Percentiles rank a stretch among this genome's conserved stretches.
Conservation (phyloP, 2,888 invertebrate genomes). For the Drosophila meridiana region DNA sequence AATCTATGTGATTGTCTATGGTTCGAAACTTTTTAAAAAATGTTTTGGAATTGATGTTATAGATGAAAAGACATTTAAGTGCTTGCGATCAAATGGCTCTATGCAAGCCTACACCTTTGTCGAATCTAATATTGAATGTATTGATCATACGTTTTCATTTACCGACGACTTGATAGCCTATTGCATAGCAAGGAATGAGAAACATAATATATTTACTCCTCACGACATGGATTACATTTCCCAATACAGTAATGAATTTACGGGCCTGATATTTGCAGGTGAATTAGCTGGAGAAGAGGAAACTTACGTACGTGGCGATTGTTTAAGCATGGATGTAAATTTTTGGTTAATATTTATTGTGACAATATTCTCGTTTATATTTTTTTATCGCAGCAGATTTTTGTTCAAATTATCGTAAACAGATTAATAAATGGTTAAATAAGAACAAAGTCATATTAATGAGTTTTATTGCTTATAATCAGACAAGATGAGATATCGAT, state of each 20-base stretch:
- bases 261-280: background rate
- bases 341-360: slow-evolving; percentile 16
- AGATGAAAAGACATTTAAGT: background rate
- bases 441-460: too few species aligned
- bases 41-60: background rate
- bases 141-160: slow-evolving; percentile 30
- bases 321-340: background rate
- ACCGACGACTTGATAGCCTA: slow-evolving; percentile 24
- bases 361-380: slow-evolving; percentile 1
- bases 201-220: background rate
- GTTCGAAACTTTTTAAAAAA: background rate
- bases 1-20: background rate
- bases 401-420: background rate
- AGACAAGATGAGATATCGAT: too few species aligned
- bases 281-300: background rate
- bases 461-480: too few species aligned
- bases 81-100: background rate
- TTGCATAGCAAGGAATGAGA: background rate
- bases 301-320: background rate
- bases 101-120: background rate
- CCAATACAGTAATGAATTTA: slow-evolving; percentile 12
- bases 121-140: slow-evolving; percentile 5
- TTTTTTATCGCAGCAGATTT: slow-evolving; percentile 11
- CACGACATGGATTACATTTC: background rate
- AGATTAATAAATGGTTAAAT: background rate